Evolutionary conservation across 1,140 invertebrate genomes (phyloP), one percentile per base, ranked within the genome.

Genomic region (Drosophila sulfurigaster): DNA sequence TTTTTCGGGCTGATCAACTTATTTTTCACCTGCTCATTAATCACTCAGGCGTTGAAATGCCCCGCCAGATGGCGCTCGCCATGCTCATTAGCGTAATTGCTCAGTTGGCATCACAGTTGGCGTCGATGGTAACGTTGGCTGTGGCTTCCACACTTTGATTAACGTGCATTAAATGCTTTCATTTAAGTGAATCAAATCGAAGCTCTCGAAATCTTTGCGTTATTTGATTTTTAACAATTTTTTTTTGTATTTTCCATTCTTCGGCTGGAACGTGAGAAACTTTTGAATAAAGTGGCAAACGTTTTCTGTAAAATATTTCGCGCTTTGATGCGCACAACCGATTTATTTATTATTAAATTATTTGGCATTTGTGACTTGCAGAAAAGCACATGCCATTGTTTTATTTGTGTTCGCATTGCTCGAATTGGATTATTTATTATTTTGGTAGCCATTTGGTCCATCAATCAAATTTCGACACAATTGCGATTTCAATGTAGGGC

Each of bases 271-370:
- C 83, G 83, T 87, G 83, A 87, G 83, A 87, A 87, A 86, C 82
- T 86, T 78, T 71, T 79, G 70, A 81, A 81, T 85, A 78, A 78
- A 78, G 71, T 81, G 63, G 82, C 70, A 35, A 78, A 35, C 41
- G 41, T 58, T 72, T 76, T 58, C 20, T 65, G 58, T 13, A 58
- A 71, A 79, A 73, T 65, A 81, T 81, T 89, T 85, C 66, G 76
- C 72, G 85, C 85, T 89, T 79, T 89, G 85, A 89, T 89, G 85
- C 71, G 85, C 85, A 73, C 81, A 85, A 66, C 58, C 81, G 82
- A 90, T 81, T 85, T 81, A 89, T 89, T 89, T 89, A 82, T 89
- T 89, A 88, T 81, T 89, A 65, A 89, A 89, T 89, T 89, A 89
- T 85, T 81, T 81, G 78, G 79, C 83, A 77, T 74, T 75, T 85